Evolutionary conservation across 2,113 vertebrate genomes (phyloP), one percentile per base, ranked within the genome.

Genomic region (Myrmecobius fasciatus): DNA sequence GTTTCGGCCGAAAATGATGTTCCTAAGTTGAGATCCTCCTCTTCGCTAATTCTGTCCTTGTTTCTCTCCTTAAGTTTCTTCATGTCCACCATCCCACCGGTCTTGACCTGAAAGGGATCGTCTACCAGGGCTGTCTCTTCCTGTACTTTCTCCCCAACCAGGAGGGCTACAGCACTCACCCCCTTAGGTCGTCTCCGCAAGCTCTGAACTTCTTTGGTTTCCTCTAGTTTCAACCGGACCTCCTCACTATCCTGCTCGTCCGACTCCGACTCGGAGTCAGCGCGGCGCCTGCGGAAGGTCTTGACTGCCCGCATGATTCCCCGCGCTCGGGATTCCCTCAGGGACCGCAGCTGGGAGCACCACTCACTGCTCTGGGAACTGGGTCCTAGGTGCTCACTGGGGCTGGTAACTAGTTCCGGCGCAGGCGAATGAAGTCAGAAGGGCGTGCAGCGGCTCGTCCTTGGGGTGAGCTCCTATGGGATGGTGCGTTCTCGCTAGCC

Each of bases 1-100:
- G 99, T 99, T 97, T 99, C 99, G 28, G 99, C 99, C 8, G 99
- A 99, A 97, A 99, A 99, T 2, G 99, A 99, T 0, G 99, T 99
- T 25, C 99, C 99, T 94, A 99, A 98, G 96, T 99, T 99, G 53
- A 99, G 98, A 53, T 99, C 99, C 8, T 98, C 99, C 91, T 99
- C 99, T 26, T 99, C 99, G 52, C 98, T 99, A 94, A 98, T 98
- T 97, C 99, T 99, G 96, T 99, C 99, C 53, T 98, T 98, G 95
- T 98, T 99, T 91, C 99, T 98, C 96, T 99, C 99, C 96, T 99
- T 99, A 83, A 99, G 97, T 97, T 99, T 99, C 96, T 99, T 99
- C 99, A 99, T 99, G 96, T 99, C 99, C 48, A 99, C 99, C 97
- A 99, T 98, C 0, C 99, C 99, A 54, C 99, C 99, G 0, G 99